phyloP scores from a whole-genome alignment of 2,113 vertebrate species.

The Gymnarchus niloticus region DNA sequence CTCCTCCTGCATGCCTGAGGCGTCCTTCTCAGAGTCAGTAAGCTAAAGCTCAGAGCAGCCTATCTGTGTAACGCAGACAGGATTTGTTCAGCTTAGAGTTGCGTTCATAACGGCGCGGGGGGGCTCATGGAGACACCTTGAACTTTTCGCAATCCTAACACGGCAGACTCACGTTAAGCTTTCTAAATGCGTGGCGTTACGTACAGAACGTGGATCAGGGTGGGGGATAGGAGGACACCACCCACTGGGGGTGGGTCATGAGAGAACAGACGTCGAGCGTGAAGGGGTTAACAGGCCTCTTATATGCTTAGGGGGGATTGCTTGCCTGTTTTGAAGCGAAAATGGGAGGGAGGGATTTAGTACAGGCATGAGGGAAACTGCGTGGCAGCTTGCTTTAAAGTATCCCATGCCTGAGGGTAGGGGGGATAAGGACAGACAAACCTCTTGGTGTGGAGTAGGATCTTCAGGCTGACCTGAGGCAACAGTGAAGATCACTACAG shows the following conservation, averaged over 20 bases:
- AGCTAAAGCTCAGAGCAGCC: constrained; percentile 39
- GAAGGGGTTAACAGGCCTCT: not conserved
- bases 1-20: constrained; percentile 49
- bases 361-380: no score
- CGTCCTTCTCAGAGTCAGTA: constrained; percentile 38
- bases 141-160: not conserved
- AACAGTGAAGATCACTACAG: not conserved
- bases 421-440: not conserved
- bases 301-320: not conserved
- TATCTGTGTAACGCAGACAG: constrained; percentile 12
- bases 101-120: not conserved
- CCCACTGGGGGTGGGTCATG: not conserved
- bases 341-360: not conserved
- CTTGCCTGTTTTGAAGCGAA: not conserved
- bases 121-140: not conserved
- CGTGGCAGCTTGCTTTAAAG: not conserved
- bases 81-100: constrained; percentile 12
- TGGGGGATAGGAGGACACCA: not conserved
- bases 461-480: not conserved
- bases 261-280: not conserved
- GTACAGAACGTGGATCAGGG: not conserved
- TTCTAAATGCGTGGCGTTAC: not conserved
- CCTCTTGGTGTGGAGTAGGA: not conserved
- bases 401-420: not conserved
- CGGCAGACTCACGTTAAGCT: not conserved